A percentile compares a stretch with the other conserved stretches of the same genome.
phyloP scores from a whole-genome alignment of 2,888 invertebrate species.

The Dioctria rufipes region DNA sequence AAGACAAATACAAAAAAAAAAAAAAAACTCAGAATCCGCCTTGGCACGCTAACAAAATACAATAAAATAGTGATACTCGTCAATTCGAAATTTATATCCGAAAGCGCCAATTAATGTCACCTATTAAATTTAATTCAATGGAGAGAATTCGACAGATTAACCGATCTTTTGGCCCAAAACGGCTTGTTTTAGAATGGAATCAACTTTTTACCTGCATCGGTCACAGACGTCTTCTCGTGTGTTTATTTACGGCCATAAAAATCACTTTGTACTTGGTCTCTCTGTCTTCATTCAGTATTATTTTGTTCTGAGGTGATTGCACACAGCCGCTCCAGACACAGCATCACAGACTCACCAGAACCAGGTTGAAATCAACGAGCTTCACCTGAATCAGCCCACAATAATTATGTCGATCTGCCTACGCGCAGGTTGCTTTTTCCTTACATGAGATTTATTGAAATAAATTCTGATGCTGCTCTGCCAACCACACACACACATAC shows the following conservation, averaged over 20 bases:
- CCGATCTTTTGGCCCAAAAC: not conserved
- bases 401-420: constrained; percentile 52
- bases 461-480: constrained; percentile 20
- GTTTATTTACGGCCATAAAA: constrained; percentile 21
- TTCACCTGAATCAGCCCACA: constrained; percentile 49
- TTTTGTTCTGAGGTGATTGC: constrained; percentile 11
- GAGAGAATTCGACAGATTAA: not conserved
- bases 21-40: not conserved
- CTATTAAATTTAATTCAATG: constrained; percentile 46
- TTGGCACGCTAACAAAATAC: constrained; percentile 25
- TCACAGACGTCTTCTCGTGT: constrained; percentile 1
- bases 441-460: constrained; percentile 23
- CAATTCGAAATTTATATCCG: constrained; percentile 42
- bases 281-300: not conserved
- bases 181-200: constrained; percentile 11
- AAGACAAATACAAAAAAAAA: not conserved
- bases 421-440: constrained; percentile 14
- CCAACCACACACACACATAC: no score
- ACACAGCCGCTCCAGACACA: constrained; percentile 11
- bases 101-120: constrained; percentile 46
- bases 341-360: not conserved
- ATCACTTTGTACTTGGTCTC: constrained; percentile 33
- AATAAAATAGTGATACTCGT: not conserved
- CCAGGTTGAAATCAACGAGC: constrained; percentile 3
- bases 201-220: constrained; percentile 12